phyloP scores from a whole-genome alignment of 1,140 invertebrate species.

The Trypoxylus dichotomus region DNA sequence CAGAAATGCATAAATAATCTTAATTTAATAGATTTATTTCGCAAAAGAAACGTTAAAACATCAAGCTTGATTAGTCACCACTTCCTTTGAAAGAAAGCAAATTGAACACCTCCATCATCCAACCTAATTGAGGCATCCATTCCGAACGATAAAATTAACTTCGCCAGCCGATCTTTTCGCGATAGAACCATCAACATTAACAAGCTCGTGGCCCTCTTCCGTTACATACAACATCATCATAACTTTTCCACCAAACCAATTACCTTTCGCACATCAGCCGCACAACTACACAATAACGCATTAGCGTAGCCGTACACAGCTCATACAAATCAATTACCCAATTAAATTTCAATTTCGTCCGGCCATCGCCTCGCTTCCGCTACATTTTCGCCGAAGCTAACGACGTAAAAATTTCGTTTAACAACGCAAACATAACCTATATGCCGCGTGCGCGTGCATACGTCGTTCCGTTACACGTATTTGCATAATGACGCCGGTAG shows the following conservation, averaged over 20 bases:
- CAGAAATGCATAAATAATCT: no score
- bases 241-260: background rate
- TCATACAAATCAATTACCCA: background rate
- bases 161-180: background rate
- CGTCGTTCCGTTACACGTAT: background rate
- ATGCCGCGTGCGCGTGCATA: background rate
- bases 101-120: no score
- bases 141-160: no score
- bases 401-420: background rate
- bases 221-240: background rate
- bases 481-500: background rate
- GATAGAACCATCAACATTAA: background rate
- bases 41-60: no score
- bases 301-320: background rate
- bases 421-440: constrained; percentile 1
- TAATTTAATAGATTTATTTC: no score
- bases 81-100: no score
- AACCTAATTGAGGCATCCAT: no score
- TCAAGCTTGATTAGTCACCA: no score
- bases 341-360: background rate
- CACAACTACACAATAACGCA: background rate
- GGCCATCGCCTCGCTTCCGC: background rate
- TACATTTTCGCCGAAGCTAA: background rate
- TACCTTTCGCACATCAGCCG: background rate
- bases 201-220: no score